Evolutionary conservation across 2,888 invertebrate genomes (phyloP).

Genomic region (Tenthredo distinguenda): DNA sequence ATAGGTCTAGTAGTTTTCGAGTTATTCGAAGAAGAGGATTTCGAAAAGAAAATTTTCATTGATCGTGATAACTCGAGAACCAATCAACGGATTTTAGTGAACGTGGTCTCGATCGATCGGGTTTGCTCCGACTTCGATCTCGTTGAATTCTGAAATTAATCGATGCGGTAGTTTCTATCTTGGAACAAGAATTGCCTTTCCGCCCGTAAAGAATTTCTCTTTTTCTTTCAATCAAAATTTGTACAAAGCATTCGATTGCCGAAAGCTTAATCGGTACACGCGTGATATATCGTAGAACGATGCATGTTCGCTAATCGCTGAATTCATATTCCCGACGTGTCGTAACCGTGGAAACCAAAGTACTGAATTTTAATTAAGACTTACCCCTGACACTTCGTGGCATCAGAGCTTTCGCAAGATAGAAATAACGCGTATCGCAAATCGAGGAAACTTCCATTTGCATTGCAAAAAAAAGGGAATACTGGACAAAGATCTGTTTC

Average conservation of each 20-base stretch:
- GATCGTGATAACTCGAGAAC: too few relatives aligned
- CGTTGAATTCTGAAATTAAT: too few relatives aligned
- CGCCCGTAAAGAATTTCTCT: neutral
- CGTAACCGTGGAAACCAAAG: conserved; percentile 41
- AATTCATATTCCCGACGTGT: conserved; percentile 36
- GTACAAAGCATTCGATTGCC: neutral
- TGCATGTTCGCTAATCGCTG: neutral
- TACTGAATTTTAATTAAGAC: conserved; percentile 46
- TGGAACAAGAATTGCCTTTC: too few relatives aligned
- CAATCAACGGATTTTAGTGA: too few relatives aligned
- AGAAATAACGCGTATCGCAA: too few relatives aligned
- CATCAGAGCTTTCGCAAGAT: neutral
- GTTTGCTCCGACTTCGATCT: too few relatives aligned
- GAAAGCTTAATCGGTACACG: neutral
- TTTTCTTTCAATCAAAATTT: neutral
- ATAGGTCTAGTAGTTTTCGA: too few relatives aligned
- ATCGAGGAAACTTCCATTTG: neutral
- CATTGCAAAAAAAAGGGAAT: neutral
- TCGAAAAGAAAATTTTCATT: too few relatives aligned
- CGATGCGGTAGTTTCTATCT: too few relatives aligned
- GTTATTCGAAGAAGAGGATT: too few relatives aligned
- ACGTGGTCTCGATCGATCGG: too few relatives aligned
- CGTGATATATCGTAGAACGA: neutral
- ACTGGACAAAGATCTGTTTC: neutral
- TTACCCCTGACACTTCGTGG: neutral